Conservation (phyloP, 2,888 invertebrate species). For the Xestia rhomboidea region DNA sequence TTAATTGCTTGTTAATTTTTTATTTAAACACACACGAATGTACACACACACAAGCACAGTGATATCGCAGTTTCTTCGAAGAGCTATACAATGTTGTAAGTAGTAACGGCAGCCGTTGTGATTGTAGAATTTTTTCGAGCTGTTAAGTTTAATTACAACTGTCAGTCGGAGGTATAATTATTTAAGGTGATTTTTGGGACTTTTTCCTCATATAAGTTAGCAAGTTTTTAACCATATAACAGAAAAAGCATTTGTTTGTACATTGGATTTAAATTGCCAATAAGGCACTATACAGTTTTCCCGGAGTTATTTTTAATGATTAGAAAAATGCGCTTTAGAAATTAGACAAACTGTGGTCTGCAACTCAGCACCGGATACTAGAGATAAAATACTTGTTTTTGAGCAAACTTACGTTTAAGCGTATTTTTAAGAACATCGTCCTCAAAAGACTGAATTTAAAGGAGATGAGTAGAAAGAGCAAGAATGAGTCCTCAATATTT, state of each 20-base stretch:
- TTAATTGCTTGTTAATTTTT: conserved; percentile 73
- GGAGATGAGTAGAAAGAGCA: no score
- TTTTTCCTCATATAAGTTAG: neutral
- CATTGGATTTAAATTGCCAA: neutral
- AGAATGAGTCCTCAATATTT: no score
- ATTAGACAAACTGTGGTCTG: neutral
- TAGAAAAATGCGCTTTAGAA: neutral
- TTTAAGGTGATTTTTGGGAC: neutral
- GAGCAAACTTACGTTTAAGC: no score
- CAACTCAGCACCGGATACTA: neutral
- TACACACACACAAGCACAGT: conserved; percentile 40
- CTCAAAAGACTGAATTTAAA: neutral
- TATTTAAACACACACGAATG: conserved; percentile 57
- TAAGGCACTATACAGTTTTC: no score
- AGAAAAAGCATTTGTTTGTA: neutral
- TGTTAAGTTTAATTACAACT: conserved; percentile 3
- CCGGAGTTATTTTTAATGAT: neutral
- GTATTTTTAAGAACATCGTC: neutral
- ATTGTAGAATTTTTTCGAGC: neutral
- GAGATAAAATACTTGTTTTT: neutral
- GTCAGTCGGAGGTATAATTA: neutral
- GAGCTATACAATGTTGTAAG: conserved; percentile 4
- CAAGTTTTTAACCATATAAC: neutral
- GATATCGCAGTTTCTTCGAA: conserved; percentile 52
- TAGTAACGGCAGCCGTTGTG: conserved; percentile 21